These are phyloP conservation scores for Rafetus swinhoei DNA, from an alignment of 2,113 vertebrate genomes.

Conservation along the genomic window DNA sequence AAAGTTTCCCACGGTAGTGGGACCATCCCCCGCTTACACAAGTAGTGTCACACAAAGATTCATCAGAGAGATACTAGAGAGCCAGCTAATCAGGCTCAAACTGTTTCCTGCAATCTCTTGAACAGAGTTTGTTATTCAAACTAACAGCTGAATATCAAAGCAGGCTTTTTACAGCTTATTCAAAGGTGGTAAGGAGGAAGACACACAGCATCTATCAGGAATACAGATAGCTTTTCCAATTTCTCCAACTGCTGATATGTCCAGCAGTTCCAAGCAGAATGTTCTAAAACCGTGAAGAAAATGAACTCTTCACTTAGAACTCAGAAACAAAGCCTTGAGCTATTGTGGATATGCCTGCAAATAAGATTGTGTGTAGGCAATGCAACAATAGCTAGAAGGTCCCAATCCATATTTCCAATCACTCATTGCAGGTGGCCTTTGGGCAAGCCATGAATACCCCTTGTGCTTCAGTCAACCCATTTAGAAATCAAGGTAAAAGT, in stretches of 20 bases:
- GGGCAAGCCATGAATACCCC: neutral
- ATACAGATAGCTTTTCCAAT: neutral
- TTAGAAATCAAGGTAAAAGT: neutral
- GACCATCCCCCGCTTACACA: neutral
- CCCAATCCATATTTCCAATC: neutral
- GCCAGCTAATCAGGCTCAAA: neutral
- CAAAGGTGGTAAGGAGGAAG: neutral
- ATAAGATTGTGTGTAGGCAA: neutral
- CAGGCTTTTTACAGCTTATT: neutral
- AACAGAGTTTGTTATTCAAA: neutral
- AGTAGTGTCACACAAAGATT: neutral
- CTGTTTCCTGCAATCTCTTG: neutral
- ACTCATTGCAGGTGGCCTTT: neutral
- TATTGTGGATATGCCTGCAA: too few species aligned
- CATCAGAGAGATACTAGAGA: neutral
- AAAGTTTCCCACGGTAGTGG: too few species aligned
- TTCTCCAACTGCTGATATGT: neutral
- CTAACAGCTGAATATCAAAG: neutral
- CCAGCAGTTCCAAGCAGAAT: neutral
- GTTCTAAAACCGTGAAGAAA: neutral
- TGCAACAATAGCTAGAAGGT: neutral
- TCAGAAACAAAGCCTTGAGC: neutral
- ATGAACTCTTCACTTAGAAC: neutral
- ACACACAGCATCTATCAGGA: neutral
- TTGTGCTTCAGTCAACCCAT: neutral